phyloP scores from a whole-genome alignment of 2,797 vertebrate species.

The Alosa sapidissima region DNA sequence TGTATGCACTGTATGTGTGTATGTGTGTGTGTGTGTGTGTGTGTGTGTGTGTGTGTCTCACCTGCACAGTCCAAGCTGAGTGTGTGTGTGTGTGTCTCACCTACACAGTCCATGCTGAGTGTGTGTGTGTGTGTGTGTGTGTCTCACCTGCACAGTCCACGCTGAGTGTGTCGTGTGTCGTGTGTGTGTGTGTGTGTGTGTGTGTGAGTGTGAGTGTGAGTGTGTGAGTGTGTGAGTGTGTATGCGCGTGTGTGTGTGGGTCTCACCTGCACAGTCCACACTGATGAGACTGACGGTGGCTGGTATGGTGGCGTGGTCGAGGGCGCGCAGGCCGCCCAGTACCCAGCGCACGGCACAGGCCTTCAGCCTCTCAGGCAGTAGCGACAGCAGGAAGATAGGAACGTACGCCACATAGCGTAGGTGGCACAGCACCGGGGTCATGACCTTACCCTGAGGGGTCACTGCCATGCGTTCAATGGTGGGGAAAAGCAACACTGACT shows the following conservation, averaged over 20 bases:
- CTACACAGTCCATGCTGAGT: slow-evolving; percentile 82
- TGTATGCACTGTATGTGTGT: too few species aligned
- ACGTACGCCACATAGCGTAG: slow-evolving; percentile 85
- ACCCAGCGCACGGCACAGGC: slow-evolving; percentile 67
- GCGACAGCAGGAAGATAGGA: slow-evolving; percentile 82
- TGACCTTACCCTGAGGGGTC: slow-evolving; percentile 84
- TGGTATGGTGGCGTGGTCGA: slow-evolving; percentile 62
- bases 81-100: slow-evolving; percentile 69
- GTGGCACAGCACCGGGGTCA: slow-evolving; percentile 86
- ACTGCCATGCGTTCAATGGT: slow-evolving; percentile 91
- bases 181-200: too few species aligned
- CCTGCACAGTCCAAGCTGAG: slow-evolving; percentile 84
- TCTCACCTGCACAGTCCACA: slow-evolving; percentile 84
- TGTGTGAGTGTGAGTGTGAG: too few species aligned
- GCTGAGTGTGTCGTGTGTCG: slow-evolving; percentile 60
- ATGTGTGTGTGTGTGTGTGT: too few species aligned
- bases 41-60: slow-evolving; percentile 57
- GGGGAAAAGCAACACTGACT: slow-evolving; percentile 88
- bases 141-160: slow-evolving; percentile 84
- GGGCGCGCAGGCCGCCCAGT: slow-evolving; percentile 62
- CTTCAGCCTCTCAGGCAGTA: slow-evolving; percentile 81
- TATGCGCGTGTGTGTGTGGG: not conserved
- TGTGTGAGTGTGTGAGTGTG: too few species aligned
- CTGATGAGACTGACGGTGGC: slow-evolving; percentile 78
- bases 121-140: slow-evolving; percentile 51